Evolutionary conservation across 2,113 vertebrate genomes (phyloP).

Genomic region (Saguinus midas): DNA sequence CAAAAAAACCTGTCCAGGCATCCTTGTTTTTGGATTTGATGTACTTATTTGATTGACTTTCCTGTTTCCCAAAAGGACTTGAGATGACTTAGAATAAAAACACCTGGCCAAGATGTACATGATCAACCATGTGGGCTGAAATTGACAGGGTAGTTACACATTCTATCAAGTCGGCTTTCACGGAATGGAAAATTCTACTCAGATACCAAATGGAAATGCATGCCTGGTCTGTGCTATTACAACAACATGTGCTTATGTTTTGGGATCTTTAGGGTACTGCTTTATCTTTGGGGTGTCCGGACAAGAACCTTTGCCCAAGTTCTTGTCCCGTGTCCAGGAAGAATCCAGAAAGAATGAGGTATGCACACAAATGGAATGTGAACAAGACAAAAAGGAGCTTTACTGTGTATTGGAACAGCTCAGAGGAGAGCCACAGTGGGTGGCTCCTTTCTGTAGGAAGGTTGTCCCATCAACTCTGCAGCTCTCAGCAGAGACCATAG

Average conservation of each 20-base stretch:
- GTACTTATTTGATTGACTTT: neutral
- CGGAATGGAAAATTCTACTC: neutral
- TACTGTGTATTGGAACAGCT: no score
- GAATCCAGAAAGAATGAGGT: no score
- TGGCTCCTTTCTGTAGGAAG: no score
- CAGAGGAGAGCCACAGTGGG: no score
- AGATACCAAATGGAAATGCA: neutral
- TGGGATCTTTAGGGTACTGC: no score
- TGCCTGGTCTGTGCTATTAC: neutral
- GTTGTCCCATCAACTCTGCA: no score
- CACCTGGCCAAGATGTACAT: neutral
- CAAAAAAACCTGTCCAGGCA: neutral
- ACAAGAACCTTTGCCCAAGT: no score
- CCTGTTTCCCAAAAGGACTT: neutral
- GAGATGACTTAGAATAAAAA: neutral
- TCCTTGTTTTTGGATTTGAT: neutral
- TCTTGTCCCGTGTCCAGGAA: no score
- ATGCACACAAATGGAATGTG: no score
- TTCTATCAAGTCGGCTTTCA: neutral
- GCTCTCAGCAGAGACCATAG: no score
- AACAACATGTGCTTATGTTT: neutral
- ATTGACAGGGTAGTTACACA: neutral
- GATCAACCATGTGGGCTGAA: neutral
- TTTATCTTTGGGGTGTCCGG: no score
- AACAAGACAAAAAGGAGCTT: no score